Base-by-base conservation (phyloP, 2,113 vertebrate species). In the Xyrauchen texanus region DNA sequence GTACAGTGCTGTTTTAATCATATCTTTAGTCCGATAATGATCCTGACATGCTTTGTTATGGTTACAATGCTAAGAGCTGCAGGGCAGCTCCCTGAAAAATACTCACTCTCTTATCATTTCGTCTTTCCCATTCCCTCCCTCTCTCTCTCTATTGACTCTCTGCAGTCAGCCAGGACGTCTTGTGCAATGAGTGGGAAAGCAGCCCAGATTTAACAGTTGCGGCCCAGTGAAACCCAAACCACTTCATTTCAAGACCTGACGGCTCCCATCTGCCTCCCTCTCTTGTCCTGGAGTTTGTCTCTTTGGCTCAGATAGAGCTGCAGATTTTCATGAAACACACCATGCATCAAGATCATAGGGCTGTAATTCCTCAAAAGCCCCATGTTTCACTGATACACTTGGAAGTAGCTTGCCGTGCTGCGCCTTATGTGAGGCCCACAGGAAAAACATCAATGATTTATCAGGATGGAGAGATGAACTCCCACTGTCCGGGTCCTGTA, bases 391-490 rank as follows among this genome's bases (percentile, higher is more conserved):
- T 60, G 9, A 44, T 34, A 34, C 47, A 16, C 13, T 52, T 66
- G 21, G 10, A 57, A 11, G 45, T 34, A 57, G 52, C 68, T 61
- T 65, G 66, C 46, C 6, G 2, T 1, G 4, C 13, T 9, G 11
- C 11, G 2, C 34, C 10, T 42, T 49, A 51, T 78, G 62, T 51
- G 52, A 45, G 68, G 21, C 21, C 49, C 52, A 47, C 80, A 78
- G 93, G 92, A 94, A 93, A 94, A 80, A 92, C 92, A 93, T 90
- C 90, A 90, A 90, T 92, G 92, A 91, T 93, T 95, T 92, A 94
- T 94, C 93, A 93, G 92, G 92, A 93, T 93, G 93, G 94, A 85
- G 81, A 94, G 92, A 94, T 94, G 93, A 95, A 94, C 92, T 93
- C 90, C 88, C 90, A 93, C 91, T 90, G 86, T 90, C 89, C 90